phyloP scores from a whole-genome alignment of 2,888 invertebrate genomes.

The Eilema griseolum region DNA sequence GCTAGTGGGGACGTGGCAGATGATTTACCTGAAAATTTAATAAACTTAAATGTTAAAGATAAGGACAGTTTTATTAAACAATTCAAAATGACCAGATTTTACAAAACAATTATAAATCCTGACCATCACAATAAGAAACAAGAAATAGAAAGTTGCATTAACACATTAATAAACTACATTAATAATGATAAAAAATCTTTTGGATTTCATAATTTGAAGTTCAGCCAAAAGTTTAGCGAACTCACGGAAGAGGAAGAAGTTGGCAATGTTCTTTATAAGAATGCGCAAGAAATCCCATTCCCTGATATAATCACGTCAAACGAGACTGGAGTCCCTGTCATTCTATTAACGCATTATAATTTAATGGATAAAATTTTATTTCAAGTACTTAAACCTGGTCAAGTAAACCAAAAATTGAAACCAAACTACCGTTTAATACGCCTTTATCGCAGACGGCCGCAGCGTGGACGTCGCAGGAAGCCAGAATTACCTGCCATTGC shows the following conservation, averaged over 20 bases:
- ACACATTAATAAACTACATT: slow-evolving; percentile 65
- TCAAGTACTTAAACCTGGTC: slow-evolving; percentile 30
- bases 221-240: slow-evolving; percentile 44
- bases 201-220: slow-evolving; percentile 57
- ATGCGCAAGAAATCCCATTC: slow-evolving; percentile 62
- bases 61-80: slow-evolving; percentile 44
- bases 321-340: slow-evolving; percentile 64
- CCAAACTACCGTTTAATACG: background rate
- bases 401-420: background rate
- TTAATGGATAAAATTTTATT: slow-evolving; percentile 61
- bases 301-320: slow-evolving; percentile 63
- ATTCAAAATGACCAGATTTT: slow-evolving; percentile 53
- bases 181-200: slow-evolving; percentile 59
- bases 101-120: slow-evolving; percentile 40
- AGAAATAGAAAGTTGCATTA: slow-evolving; percentile 59
- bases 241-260: slow-evolving; percentile 51
- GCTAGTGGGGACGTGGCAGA: slow-evolving; percentile 10
- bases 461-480: background rate
- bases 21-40: background rate
- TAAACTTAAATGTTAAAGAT: slow-evolving; percentile 46
- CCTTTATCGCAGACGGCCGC: background rate
- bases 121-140: slow-evolving; percentile 33
- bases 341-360: slow-evolving; percentile 54
- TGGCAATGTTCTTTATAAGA: slow-evolving; percentile 51
- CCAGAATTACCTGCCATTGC: slow-evolving; percentile 29